A percentile compares a stretch with the other conserved stretches of the same genome.
Conservation (phyloP, 2,113 vertebrate genomes). For the Ceuthmochares aereus region DNA sequence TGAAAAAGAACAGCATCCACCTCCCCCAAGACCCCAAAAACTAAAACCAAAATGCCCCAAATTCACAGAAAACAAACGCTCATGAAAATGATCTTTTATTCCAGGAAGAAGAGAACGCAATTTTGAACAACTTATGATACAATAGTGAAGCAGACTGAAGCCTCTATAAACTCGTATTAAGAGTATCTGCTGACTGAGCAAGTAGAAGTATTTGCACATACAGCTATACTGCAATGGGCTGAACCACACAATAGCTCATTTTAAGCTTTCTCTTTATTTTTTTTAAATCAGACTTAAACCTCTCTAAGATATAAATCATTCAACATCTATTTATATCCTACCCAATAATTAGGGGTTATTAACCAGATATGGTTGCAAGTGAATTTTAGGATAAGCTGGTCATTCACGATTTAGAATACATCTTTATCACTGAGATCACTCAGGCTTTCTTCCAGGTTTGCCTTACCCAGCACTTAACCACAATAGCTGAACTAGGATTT, state of each 20-base stretch:
- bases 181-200: slow-evolving; percentile 44
- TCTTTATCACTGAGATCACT: not conserved
- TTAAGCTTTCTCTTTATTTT: not conserved
- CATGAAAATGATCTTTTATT: not conserved
- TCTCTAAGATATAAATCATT: not conserved
- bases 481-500: not conserved
- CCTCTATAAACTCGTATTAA: not conserved
- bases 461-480: not conserved
- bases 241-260: slow-evolving; percentile 3
- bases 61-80: not conserved
- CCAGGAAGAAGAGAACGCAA: not conserved
- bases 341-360: not conserved
- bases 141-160: not conserved
- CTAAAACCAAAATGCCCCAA: fast-evolving
- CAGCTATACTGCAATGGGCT: not conserved
- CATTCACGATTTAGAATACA: fast-evolving
- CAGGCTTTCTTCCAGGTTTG: slow-evolving; percentile 13
- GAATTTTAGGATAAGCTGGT: not conserved
- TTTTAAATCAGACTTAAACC: not conserved
- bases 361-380: not conserved
- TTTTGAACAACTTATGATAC: not conserved
- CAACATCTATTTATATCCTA: not conserved
- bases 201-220: not conserved
- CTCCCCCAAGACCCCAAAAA: fast-evolving
- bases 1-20: not conserved